Base-by-base conservation (phyloP, 37 sponge, comb jelly and placozoan species). In the Chondrilla cf. caribensis region DNA sequence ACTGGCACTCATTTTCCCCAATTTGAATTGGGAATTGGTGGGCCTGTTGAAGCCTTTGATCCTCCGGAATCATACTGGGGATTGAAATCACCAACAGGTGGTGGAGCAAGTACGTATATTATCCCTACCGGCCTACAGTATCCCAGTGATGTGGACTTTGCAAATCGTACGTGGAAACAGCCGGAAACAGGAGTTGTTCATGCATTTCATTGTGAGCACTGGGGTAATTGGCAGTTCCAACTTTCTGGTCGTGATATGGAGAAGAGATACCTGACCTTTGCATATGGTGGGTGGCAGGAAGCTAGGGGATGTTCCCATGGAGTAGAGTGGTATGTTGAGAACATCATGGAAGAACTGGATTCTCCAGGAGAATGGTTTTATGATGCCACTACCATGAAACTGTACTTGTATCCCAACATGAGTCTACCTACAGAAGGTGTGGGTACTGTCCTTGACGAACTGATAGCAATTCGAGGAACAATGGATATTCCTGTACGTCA, bases 41-140 rank as follows among this genome's bases (percentile, higher is more conserved):
- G 91, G 11, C 62, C 84, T 5, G 78, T 77, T 6, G 32, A 15
- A 5, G 37, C 42, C 35, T 90, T 90, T 72, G 73, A 79, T 33
- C 91, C 91, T 5, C 91, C 91, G 19, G 81, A 79, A 7, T 79
- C 81, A 9, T 90, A 90, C 81, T 86, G 87, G 91, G 78, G 91
- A 18, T 37, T 38, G 9, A 83, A 60, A 2, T 19, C 55, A 0
- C 78, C 90, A 18, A 7, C 22, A 2, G 87, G 87, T 5, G 91
- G 91, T n/a, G 86, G 90, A 54, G 83, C 71, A 4, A 43, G 47
- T 19, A 77, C 47, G 19, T 67, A 65, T 76, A 18, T 29, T 5
- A 58, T 62, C 22, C 81, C 87, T 35, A 75, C 78, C 39, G 86
- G 81, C 2, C 58, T 88, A 51, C 21, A 83, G 36, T 79, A 85